Percentiles rank a stretch among this genome's conserved stretches.
Evolutionary conservation across 2,888 invertebrate genomes (phyloP).

Genomic region (Catocala sponsa): DNA sequence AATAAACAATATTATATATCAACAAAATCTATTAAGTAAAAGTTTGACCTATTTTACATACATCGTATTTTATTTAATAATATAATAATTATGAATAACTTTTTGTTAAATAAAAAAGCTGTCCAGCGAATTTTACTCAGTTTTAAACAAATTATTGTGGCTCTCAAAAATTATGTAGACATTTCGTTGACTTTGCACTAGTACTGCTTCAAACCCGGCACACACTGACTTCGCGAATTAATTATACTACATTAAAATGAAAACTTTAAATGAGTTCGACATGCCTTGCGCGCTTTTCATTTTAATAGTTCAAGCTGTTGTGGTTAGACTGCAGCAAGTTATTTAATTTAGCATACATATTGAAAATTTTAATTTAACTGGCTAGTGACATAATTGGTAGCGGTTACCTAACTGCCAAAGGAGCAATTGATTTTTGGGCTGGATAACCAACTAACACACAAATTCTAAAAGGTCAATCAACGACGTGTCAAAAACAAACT

Average conservation of each 20-base stretch:
- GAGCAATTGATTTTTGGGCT: no score
- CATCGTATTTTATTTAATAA: no score
- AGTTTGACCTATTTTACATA: no score
- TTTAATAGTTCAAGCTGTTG: conserved; percentile 42
- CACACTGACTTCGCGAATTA: conserved; percentile 61
- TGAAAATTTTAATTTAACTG: neutral
- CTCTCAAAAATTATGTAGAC: conserved; percentile 21
- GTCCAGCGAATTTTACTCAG: neutral
- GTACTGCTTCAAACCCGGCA: conserved; percentile 49
- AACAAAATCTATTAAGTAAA: no score
- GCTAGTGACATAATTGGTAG: no score
- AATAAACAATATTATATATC: no score
- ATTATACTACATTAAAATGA: conserved; percentile 65
- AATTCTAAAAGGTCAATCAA: no score
- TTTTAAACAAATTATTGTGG: conserved; percentile 11
- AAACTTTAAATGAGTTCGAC: conserved; percentile 59
- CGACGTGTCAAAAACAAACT: no score
- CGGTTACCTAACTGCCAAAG: no score
- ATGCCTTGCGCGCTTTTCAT: conserved; percentile 46
- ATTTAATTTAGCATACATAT: conserved; percentile 23
- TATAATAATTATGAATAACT: no score
- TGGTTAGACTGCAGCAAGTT: conserved; percentile 21
- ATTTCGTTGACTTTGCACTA: conserved; percentile 31
- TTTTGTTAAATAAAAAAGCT: no score
- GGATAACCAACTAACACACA: no score